Base-by-base conservation (phyloP, 1,140 invertebrate species). In the Acromyrmex charruanus region DNA sequence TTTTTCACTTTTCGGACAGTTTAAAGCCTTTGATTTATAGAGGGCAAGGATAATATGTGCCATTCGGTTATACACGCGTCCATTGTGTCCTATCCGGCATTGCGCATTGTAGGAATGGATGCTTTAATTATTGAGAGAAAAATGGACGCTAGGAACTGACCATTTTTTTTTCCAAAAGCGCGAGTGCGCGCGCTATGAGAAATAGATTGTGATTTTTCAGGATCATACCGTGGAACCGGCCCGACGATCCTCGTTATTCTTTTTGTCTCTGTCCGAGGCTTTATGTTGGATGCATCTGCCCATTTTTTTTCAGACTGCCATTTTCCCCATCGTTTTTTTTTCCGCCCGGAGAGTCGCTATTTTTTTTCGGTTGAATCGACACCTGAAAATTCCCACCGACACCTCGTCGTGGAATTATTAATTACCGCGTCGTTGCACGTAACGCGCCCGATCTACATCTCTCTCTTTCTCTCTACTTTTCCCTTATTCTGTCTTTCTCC, bases 381-480 rank as follows among this genome's bases (percentile, higher is more conserved):
- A 75, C 86, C 77, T 77, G 77, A 86, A 89, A 85, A 85, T 81
- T 86, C 87, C 44, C 58, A 77, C 80, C 66, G 84, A 85, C 71
- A 82, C 58, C 81, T 85, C 75, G 86, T 69, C 25, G 59, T 65
- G 31, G 88, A 93, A 93, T 92, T 92, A 92, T 93, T 93, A 93
- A 93, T 93, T 86, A 89, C 85, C 74, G 55, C 81, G 88, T 89
- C 86, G 66, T 25, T 51, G 82, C 53, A 85, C 87, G 66, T 87
- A 84, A 49, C 75, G 80, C 68, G 69, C 85, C 69, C 59, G 65
- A 66, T 74, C 66, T 18, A 28, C 31, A 63, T 77, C 72, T 44
- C 53, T 84, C 12, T 25, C 59, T 49, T n/a, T n/a, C n/a, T 31
- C 28, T 66, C 66, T 51, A 14, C 72, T 18, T 25, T 18, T 16